A percentile compares a stretch with the other conserved stretches of the same genome.
phyloP scores from a whole-genome alignment of 1,140 invertebrate species.

The Camponotus pennsylvanicus region DNA sequence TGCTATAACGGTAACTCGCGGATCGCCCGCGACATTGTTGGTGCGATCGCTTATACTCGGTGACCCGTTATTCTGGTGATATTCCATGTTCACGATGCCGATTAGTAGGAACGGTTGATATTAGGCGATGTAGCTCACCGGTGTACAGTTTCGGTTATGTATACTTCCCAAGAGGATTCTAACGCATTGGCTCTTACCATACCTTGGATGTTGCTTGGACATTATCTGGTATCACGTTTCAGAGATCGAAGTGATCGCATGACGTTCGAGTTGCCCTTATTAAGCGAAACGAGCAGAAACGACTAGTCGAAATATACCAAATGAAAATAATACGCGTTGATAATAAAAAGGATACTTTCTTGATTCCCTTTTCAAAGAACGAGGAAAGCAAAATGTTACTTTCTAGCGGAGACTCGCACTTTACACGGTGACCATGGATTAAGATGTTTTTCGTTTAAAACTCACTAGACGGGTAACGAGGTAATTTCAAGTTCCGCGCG shows the following conservation, averaged over 20 bases:
- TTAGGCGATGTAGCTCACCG: not conserved
- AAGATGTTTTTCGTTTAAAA: constrained; percentile 53
- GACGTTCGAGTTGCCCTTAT: not conserved
- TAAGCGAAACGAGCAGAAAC: not conserved
- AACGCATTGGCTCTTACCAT: constrained; percentile 24
- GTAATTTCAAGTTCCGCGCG: constrained; percentile 47
- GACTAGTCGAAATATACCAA: not conserved
- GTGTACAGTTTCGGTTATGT: constrained; percentile 28
- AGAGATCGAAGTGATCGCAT: not conserved
- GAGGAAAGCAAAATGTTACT: not conserved
- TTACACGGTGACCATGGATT: not conserved
- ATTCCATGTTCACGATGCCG: not conserved
- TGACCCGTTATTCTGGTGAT: not conserved
- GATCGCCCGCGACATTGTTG: constrained; percentile 12
- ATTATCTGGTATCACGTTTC: not conserved
- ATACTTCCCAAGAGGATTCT: constrained; percentile 11
- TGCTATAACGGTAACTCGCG: constrained; percentile 16
- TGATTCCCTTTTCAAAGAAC: not conserved
- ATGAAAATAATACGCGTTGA: not conserved
- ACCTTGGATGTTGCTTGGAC: constrained; percentile 5
- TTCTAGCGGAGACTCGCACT: not conserved
- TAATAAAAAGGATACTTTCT: not conserved
- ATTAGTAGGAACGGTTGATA: constrained; percentile 19
- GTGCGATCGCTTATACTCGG: constrained; percentile 27
- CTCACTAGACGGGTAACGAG: constrained; percentile 39